Evolutionary conservation across 2,888 invertebrate genomes (phyloP).

Genomic region (Patella pellucida): DNA sequence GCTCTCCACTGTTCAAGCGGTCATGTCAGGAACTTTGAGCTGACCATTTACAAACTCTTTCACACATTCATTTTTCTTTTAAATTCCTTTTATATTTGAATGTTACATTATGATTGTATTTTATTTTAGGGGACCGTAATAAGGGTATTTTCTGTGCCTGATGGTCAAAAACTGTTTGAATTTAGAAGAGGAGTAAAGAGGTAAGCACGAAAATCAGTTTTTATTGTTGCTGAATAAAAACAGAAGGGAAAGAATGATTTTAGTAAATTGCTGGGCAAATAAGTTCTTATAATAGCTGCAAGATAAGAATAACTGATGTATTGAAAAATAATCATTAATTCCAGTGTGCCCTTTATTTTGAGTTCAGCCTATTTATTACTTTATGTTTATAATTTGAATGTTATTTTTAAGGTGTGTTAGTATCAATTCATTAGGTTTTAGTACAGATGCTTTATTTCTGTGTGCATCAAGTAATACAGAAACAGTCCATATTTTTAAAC

Average conservation of each 20-base stretch:
- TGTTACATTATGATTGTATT: slow-evolving; percentile 15
- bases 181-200: slow-evolving; percentile 96
- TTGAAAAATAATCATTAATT: too few relatives aligned
- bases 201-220: slow-evolving; percentile 49
- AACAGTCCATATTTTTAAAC: slow-evolving; percentile 96
- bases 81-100: not conserved
- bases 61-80: not conserved
- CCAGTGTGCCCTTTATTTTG: not conserved
- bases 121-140: slow-evolving; percentile 89
- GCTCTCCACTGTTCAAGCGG: too few relatives aligned
- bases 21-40: too few relatives aligned
- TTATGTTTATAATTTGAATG: slow-evolving; percentile 5
- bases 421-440: slow-evolving; percentile 94
- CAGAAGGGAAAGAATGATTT: too few relatives aligned
- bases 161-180: slow-evolving; percentile 92
- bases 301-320: too few relatives aligned
- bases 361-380: not conserved
- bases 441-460: slow-evolving; percentile 89
- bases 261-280: too few relatives aligned
- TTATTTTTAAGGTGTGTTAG: slow-evolving; percentile 80
- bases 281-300: too few relatives aligned
- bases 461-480: slow-evolving; percentile 96
- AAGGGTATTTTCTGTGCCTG: slow-evolving; percentile 88
- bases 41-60: too few relatives aligned
- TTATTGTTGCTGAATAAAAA: not conserved